Evolutionary conservation across 2,888 invertebrate species (phyloP).

Genomic region (Epinotia ramella): DNA sequence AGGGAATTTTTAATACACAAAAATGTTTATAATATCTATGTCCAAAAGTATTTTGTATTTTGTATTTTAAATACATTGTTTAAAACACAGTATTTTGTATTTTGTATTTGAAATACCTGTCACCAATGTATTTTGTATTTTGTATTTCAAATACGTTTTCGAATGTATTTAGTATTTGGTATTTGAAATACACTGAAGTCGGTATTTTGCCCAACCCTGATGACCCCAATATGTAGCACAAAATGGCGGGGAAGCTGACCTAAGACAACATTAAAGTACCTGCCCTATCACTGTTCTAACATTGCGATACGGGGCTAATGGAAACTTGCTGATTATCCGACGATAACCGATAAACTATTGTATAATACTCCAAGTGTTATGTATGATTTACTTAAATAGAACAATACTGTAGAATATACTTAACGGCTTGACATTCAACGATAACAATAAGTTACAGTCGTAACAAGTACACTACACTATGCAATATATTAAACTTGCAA

Average conservation of each 20-base stretch:
- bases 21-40: too few species aligned
- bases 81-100: too few species aligned
- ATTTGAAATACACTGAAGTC: too few species aligned
- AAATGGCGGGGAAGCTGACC: neutral
- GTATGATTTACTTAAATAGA: neutral
- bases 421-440: neutral
- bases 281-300: neutral
- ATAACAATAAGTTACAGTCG: constrained; percentile 1
- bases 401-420: neutral
- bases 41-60: too few species aligned
- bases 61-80: too few species aligned
- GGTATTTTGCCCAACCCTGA: too few species aligned
- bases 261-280: neutral
- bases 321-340: neutral
- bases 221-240: neutral
- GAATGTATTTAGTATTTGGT: too few species aligned
- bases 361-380: neutral
- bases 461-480: neutral
- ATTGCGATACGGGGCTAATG: neutral
- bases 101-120: too few species aligned
- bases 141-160: too few species aligned
- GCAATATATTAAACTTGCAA: neutral
- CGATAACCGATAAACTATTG: constrained; percentile 5
- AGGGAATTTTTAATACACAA: too few species aligned
- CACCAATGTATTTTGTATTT: too few species aligned